Evolutionary conservation across 2,888 invertebrate genomes (phyloP).

Genomic region (Thelaira solivaga): DNA sequence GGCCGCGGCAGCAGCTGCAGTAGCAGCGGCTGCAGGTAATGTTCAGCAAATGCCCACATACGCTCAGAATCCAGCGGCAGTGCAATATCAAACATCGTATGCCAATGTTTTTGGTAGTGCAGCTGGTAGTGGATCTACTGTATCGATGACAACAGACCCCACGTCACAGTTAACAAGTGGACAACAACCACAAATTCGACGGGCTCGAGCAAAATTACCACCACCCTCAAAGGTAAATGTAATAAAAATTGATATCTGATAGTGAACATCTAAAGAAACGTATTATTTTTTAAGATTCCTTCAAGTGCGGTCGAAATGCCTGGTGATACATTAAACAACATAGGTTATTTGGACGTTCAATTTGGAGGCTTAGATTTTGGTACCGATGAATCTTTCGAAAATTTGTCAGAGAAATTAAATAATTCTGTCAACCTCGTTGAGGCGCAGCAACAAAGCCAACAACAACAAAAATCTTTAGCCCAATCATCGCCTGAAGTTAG

Average conservation of each 20-base stretch:
- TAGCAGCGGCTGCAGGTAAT: constrained; percentile 64
- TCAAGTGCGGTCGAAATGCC: constrained; percentile 98
- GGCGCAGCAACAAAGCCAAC: constrained; percentile 69
- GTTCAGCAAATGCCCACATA: constrained; percentile 63
- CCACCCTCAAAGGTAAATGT: constrained; percentile 87
- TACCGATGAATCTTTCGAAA: constrained; percentile 77
- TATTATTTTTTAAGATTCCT: constrained; percentile 85
- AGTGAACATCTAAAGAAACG: background rate
- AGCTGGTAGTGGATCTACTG: constrained; percentile 64
- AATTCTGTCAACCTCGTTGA: constrained; percentile 72
- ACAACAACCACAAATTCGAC: constrained; percentile 76
- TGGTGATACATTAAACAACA: constrained; percentile 86
- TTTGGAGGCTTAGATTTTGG: constrained; percentile 92
- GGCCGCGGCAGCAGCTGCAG: constrained; percentile 57
- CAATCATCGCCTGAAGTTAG: constrained; percentile 67
- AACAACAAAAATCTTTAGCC: constrained; percentile 58
- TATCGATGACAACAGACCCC: constrained; percentile 65
- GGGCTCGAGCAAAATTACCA: constrained; percentile 85
- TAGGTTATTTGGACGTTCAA: constrained; percentile 92
- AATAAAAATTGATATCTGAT: constrained; percentile 73
- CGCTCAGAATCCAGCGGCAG: constrained; percentile 67
- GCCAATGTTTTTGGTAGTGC: constrained; percentile 74
- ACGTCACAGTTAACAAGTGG: constrained; percentile 67
- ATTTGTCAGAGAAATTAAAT: constrained; percentile 76
- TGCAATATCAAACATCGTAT: constrained; percentile 75